Percentiles rank a stretch among this genome's conserved stretches.
These are phyloP conservation scores for Tanypteryx hageni DNA, from an alignment of 2,888 invertebrate genomes.

Conservation along the genomic window DNA sequence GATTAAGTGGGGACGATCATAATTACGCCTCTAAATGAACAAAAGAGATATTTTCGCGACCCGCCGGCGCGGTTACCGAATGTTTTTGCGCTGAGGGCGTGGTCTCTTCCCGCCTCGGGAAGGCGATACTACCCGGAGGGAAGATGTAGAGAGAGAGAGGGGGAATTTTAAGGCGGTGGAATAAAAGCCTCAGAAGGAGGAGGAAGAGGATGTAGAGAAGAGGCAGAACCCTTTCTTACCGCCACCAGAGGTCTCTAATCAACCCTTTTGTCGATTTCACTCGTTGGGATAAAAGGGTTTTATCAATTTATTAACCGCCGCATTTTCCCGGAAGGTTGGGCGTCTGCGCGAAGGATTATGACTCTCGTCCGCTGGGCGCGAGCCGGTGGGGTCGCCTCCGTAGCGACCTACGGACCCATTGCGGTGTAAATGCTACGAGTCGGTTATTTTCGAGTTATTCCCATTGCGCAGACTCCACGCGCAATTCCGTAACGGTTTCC, in stretches of 20 bases:
- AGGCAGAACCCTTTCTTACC: not conserved
- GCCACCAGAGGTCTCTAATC: not conserved
- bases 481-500: constrained; percentile 50
- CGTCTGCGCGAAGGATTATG: too few relatives aligned
- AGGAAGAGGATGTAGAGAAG: not conserved
- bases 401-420: too few relatives aligned
- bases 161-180: not conserved
- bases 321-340: too few relatives aligned
- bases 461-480: constrained; percentile 57
- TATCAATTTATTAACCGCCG: too few relatives aligned
- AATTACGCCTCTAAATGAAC: constrained; percentile 27
- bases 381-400: not conserved
- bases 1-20: constrained; percentile 21
- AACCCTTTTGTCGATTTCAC: not conserved
- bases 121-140: constrained; percentile 38
- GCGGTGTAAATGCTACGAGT: not conserved
- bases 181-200: not conserved
- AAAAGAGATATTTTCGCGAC: not conserved
- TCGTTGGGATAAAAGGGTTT: too few relatives aligned
- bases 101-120: not conserved
- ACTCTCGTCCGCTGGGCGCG: not conserved
- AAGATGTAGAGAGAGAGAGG: not conserved
- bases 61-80: not conserved
- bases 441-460: constrained; percentile 60
- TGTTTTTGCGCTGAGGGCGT: constrained; percentile 33